Percentiles rank a stretch among this genome's conserved stretches.
Conservation (phyloP, 2,113 vertebrate genomes). For the Grus americana region DNA sequence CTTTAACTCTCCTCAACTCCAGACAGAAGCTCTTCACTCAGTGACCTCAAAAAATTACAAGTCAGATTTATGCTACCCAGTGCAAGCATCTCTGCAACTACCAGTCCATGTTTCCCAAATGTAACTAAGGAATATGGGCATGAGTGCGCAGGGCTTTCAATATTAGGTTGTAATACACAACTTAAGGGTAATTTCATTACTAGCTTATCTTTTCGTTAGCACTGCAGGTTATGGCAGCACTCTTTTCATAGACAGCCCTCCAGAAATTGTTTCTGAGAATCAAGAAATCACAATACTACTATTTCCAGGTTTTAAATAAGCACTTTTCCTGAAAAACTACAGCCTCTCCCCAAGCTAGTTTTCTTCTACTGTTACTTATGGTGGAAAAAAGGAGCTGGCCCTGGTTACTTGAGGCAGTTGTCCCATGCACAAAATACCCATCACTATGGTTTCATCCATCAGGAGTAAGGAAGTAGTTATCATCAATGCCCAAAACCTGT, state of each 20-base stretch:
- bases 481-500: background rate
- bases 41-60: background rate
- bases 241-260: background rate
- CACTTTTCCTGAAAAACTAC: background rate
- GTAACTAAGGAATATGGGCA: background rate
- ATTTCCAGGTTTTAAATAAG: background rate
- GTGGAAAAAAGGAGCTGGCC: background rate
- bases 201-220: background rate
- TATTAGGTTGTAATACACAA: background rate
- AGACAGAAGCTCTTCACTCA: background rate
- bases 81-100: background rate
- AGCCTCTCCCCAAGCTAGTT: background rate
- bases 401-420: background rate
- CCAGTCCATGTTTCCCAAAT: background rate
- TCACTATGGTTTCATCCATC: background rate
- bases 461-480: background rate
- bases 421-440: background rate
- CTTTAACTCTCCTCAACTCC: background rate
- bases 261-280: background rate
- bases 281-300: background rate
- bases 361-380: background rate
- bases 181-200: background rate
- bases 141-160: background rate
- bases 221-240: background rate
- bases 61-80: background rate